Percentiles rank a stretch among this genome's conserved stretches.
These are phyloP conservation scores for Zaprionus vittiger DNA, from an alignment of 1,140 invertebrate species.

Conservation along the genomic window DNA sequence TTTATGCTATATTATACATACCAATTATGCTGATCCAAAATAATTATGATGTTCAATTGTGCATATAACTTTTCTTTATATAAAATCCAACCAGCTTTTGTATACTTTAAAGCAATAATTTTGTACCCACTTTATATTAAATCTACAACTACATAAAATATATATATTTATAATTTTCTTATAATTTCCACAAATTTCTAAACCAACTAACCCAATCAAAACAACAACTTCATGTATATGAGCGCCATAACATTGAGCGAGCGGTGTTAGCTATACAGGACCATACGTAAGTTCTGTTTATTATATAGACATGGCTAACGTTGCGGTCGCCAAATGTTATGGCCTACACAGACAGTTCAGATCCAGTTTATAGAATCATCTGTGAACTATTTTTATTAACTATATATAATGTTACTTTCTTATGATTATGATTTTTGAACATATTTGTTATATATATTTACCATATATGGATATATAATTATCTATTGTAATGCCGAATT, in stretches of 20 bases:
- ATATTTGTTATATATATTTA: slow-evolving; percentile 57
- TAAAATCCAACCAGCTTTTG: slow-evolving; percentile 61
- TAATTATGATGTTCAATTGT: slow-evolving; percentile 56
- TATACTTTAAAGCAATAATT: slow-evolving; percentile 74
- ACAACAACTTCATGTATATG: slow-evolving; percentile 16
- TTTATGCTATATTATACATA: slow-evolving; percentile 65
- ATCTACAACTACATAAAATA: slow-evolving; percentile 56
- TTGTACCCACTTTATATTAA: slow-evolving; percentile 71
- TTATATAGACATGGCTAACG: neutral
- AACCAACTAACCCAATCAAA: slow-evolving; percentile 54
- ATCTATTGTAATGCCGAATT: slow-evolving; percentile 84
- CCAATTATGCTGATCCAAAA: slow-evolving; percentile 57
- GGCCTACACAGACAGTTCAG: slow-evolving; percentile 16
- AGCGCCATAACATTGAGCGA: slow-evolving; percentile 24
- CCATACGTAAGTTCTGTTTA: slow-evolving; percentile 7
- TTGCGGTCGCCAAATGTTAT: slow-evolving; percentile 28
- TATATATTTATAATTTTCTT: slow-evolving; percentile 58
- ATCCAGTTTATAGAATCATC: slow-evolving; percentile 27
- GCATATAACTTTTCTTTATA: slow-evolving; percentile 59
- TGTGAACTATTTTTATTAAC: slow-evolving; percentile 41
- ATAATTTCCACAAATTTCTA: slow-evolving; percentile 61
- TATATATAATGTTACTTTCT: slow-evolving; percentile 75
- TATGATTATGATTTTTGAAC: slow-evolving; percentile 73
- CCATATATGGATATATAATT: slow-evolving; percentile 33
- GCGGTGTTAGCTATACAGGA: slow-evolving; percentile 6